These are phyloP conservation scores for Tragulus kanchil DNA, from an alignment of 2,113 vertebrate genomes.

Conservation along the genomic window DNA sequence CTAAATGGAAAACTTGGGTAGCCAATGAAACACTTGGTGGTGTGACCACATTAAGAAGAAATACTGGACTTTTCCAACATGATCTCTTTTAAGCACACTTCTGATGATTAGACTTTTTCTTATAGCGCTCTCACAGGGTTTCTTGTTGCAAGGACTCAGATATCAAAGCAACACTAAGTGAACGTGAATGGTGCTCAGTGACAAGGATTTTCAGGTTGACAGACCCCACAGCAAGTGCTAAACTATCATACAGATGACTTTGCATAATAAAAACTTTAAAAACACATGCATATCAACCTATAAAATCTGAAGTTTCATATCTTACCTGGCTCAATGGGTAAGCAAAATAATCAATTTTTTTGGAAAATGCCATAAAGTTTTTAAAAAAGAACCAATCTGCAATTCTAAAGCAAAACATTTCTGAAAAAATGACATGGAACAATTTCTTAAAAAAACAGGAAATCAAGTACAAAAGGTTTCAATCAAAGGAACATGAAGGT, in stretches of 20 bases:
- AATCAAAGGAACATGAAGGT: neutral
- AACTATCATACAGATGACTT: slow-evolving; percentile 31
- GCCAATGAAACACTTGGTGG: neutral
- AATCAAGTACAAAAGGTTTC: neutral
- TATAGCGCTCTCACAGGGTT: neutral
- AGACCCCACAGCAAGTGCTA: neutral
- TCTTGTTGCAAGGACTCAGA: slow-evolving; percentile 41
- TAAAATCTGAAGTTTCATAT: slow-evolving; percentile 46
- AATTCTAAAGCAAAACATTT: slow-evolving; percentile 37
- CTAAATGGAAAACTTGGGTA: neutral
- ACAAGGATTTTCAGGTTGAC: slow-evolving; percentile 21
- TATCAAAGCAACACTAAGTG: neutral
- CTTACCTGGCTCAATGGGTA: neutral
- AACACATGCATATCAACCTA: neutral
- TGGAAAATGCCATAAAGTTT: slow-evolving; percentile 37
- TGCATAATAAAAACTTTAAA: slow-evolving; percentile 40
- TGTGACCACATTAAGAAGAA: neutral
- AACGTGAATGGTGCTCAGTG: neutral
- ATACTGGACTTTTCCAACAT: neutral
- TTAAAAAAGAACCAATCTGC: slow-evolving; percentile 43
- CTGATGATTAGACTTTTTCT: neutral
- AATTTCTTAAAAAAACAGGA: slow-evolving; percentile 55
- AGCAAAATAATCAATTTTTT: neutral
- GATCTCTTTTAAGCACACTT: neutral
- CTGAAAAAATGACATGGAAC: neutral